phyloP scores from a whole-genome alignment of 2,888 invertebrate species.

The Lasioglossum morio region DNA sequence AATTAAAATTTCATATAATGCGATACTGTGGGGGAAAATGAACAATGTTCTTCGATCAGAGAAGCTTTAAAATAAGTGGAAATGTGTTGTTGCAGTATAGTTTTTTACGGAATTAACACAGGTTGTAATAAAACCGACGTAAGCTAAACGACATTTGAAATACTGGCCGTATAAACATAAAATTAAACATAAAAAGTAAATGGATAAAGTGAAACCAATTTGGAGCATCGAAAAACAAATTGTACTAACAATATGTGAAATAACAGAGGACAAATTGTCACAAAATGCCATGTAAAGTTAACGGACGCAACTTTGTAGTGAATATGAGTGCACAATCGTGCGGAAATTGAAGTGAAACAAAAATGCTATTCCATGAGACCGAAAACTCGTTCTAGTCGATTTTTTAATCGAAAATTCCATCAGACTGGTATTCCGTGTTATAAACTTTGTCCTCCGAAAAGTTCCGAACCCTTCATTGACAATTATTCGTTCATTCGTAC shows the following conservation, averaged over 20 bases:
- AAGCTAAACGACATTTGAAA: neutral
- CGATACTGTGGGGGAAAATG: neutral
- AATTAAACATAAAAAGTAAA: neutral
- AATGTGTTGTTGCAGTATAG: no score
- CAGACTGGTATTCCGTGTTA: neutral
- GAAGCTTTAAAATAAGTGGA: no score
- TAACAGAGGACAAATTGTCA: neutral
- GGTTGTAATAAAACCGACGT: neutral
- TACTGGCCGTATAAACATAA: neutral
- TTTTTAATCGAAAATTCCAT: slow-evolving; percentile 41
- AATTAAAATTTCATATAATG: slow-evolving; percentile 2
- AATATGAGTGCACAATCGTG: neutral
- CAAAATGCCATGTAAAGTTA: neutral
- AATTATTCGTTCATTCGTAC: neutral
- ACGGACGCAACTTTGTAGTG: neutral
- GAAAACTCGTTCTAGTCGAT: neutral
- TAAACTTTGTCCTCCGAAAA: neutral
- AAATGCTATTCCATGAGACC: neutral
- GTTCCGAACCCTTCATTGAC: neutral
- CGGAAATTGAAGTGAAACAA: slow-evolving; percentile 20
- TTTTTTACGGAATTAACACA: no score
- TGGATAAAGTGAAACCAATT: neutral
- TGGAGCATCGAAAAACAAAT: neutral
- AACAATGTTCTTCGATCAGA: no score
- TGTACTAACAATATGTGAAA: neutral